These are phyloP conservation scores for Cantharis rufa DNA, from an alignment of 2,888 invertebrate species.

Conservation along the genomic window DNA sequence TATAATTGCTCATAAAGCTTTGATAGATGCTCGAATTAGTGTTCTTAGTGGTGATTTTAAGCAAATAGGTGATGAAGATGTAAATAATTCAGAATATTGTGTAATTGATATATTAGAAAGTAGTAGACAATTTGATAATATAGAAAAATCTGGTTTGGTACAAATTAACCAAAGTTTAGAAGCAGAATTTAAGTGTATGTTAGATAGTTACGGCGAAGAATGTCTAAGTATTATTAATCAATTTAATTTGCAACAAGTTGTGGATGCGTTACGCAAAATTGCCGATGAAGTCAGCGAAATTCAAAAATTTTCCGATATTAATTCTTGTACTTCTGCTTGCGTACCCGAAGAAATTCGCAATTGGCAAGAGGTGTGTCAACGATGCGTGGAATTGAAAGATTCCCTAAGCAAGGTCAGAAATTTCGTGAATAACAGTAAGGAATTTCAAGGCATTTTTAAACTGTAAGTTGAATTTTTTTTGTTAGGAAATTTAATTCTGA, in stretches of 20 bases:
- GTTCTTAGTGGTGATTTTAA: slow-evolving; percentile 56
- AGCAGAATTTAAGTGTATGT: slow-evolving; percentile 70
- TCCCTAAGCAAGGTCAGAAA: slow-evolving; percentile 37
- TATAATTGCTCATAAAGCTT: slow-evolving; percentile 72
- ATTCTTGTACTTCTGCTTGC: slow-evolving; percentile 3
- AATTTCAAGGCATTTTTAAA: slow-evolving; percentile 22
- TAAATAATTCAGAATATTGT: slow-evolving; percentile 25
- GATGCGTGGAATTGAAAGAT: slow-evolving; percentile 62
- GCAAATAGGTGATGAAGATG: slow-evolving; percentile 8
- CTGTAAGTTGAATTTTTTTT: not conserved
- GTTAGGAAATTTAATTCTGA: slow-evolving; percentile 34
- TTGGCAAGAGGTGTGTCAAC: slow-evolving; percentile 61
- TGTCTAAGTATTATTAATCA: slow-evolving; percentile 30
- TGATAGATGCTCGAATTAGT: slow-evolving; percentile 76
- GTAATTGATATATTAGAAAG: slow-evolving; percentile 46
- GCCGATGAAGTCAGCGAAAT: slow-evolving; percentile 34
- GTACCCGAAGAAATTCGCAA: slow-evolving; percentile 46
- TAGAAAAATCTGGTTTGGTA: slow-evolving; percentile 56
- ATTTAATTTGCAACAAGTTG: slow-evolving; percentile 33
- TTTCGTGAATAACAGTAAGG: not conserved
- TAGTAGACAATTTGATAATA: slow-evolving; percentile 52
- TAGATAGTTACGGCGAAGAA: slow-evolving; percentile 66
- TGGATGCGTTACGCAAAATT: slow-evolving; percentile 28
- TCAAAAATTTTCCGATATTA: slow-evolving; percentile 20
- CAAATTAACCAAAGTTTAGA: slow-evolving; percentile 61